Percentiles rank a stretch among this genome's conserved stretches.
phyloP scores from a whole-genome alignment of 2,888 invertebrate genomes.

The Zygogramma bicolorata region DNA sequence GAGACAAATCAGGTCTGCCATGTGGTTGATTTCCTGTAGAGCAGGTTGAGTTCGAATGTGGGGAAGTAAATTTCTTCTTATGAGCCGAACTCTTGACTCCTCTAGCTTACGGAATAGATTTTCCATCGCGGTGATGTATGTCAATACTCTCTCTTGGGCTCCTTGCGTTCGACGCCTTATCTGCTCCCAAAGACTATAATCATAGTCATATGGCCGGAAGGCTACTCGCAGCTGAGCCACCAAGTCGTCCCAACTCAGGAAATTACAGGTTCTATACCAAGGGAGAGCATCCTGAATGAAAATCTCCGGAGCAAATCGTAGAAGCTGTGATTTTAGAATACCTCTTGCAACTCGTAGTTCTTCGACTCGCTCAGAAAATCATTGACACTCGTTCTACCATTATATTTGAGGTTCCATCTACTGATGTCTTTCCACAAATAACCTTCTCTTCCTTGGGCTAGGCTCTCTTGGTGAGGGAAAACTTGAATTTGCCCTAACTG shows the following conservation, averaged over 20 bases:
- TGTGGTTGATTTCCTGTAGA: no score
- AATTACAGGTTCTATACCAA: constrained; percentile 15
- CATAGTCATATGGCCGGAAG: no score
- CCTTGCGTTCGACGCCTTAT: constrained; percentile 25
- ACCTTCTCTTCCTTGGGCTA: neutral
- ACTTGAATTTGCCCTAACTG: neutral
- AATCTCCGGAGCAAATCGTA: neutral
- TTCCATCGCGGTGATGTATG: no score
- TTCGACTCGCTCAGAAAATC: neutral
- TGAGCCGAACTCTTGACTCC: neutral
- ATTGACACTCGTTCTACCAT: constrained; percentile 8
- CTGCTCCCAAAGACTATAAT: constrained; percentile 22
- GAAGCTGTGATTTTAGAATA: neutral
- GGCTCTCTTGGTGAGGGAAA: neutral
- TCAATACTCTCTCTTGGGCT: constrained; percentile 8
- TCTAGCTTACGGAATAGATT: no score
- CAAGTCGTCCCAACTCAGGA: constrained; percentile 17
- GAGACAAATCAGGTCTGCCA: no score
- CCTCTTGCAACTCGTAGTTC: constrained; percentile 15
- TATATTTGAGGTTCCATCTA: constrained; percentile 12
- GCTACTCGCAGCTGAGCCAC: neutral
- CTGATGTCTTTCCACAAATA: neutral
- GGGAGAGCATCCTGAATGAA: constrained; percentile 5
- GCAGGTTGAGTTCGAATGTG: neutral
- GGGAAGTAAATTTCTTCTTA: constrained; percentile 21